Evolutionary conservation across 2,888 invertebrate species (phyloP).

Genomic region (Stenodema calcarata): DNA sequence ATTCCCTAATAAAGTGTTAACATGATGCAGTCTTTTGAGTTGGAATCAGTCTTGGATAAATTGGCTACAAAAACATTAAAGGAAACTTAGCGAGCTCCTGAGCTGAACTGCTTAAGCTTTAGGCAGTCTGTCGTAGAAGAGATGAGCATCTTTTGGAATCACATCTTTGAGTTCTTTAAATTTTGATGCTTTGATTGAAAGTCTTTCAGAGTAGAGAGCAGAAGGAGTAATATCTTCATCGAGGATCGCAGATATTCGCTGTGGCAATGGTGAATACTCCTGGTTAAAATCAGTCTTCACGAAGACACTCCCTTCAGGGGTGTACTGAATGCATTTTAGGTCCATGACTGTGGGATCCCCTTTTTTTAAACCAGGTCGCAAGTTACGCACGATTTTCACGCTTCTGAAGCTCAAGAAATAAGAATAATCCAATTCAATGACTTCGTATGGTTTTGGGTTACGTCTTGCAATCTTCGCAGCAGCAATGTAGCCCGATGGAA

Average conservation of each 20-base stretch:
- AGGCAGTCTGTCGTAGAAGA: too few relatives aligned
- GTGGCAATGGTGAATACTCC: not conserved
- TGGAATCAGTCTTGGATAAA: too few relatives aligned
- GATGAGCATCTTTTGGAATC: too few relatives aligned
- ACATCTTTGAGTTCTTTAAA: not conserved
- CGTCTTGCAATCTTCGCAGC: not conserved
- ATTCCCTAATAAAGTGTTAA: too few relatives aligned
- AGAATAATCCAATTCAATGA: not conserved
- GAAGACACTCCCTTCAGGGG: not conserved
- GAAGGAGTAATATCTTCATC: not conserved
- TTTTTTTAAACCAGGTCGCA: not conserved
- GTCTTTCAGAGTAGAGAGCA: not conserved
- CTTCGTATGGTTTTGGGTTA: not conserved
- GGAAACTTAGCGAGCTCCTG: too few relatives aligned
- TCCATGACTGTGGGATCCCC: not conserved
- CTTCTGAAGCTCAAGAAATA: not conserved
- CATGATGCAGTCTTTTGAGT: too few relatives aligned
- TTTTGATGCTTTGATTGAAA: not conserved
- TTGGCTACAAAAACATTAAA: too few relatives aligned
- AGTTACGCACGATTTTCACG: not conserved
- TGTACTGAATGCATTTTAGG: not conserved
- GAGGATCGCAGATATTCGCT: not conserved
- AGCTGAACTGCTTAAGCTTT: too few relatives aligned
- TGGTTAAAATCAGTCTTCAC: not conserved
- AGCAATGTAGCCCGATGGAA: not conserved